Evolutionary conservation across 2,113 vertebrate species (phyloP), one percentile per base, ranked within the genome.

Genomic region (Cisticola juncidis): DNA sequence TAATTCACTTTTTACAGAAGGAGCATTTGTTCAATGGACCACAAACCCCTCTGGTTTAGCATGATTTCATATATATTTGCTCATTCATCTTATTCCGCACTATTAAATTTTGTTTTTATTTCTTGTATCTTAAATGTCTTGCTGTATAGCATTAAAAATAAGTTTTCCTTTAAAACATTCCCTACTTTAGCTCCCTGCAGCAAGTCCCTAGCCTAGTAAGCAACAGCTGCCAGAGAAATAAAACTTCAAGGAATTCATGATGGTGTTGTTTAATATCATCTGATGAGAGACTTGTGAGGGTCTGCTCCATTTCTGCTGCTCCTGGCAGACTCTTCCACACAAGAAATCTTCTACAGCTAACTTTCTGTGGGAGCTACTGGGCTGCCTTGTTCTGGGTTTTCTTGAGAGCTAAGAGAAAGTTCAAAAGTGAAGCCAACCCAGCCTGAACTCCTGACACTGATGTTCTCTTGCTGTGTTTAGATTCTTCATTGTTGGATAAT

Each of bases 1-100:
- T 93, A 86, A 91, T 96, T 95, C 88, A 68, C 70, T 79, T 94
- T 78, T 50, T 95, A 13, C 40, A 72, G 33, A 38, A 56, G 57
- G 31, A 85, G 48, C 91, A 88, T 91, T 94, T 96, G 78, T 95
- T 94, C 79, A 87, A 5, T 53, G 62, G 81, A 80, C 45, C 62
- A 86, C 78, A 73, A 82, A 87, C 15, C 51, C 26, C 51, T 74
- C 60, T 86, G 56, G 60, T 92, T 89, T 83, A 91, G 80, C 68
- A 45, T 86, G 80, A 25, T 58, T 96, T 95, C 57, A 5, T 94
- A 81, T 48, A 42, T 58, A 38, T 58, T 89, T 79, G 29, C 74
- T 80, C 38, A 51, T 92, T 90, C 1, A 8, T 92, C 86, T 74
- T 84, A 84, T 76, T 85, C 57, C 18, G 70, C 66, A 24, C 47